phyloP scores from a whole-genome alignment of 2,888 invertebrate species.

The Phragmatobia fuliginosa region DNA sequence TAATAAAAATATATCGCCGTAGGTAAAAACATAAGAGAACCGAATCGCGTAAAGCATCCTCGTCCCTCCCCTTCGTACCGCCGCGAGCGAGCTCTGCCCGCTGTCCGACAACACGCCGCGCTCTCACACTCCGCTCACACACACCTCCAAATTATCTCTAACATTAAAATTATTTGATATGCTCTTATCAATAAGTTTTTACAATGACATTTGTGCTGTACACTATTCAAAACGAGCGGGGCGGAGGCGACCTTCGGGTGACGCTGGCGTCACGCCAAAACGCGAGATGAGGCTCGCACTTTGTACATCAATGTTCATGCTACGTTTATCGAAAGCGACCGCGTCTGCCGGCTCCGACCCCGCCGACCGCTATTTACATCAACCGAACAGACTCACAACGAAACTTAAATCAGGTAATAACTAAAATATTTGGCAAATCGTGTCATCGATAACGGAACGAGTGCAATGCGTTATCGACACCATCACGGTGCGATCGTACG shows the following conservation, averaged over 20 bases:
- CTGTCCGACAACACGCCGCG: conserved; percentile 47
- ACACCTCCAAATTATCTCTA: conserved; percentile 76
- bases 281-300: conserved; percentile 57
- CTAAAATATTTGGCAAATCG: conserved; percentile 82
- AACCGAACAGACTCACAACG: conserved; percentile 67
- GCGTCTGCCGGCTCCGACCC: conserved; percentile 62
- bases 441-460: conserved; percentile 62
- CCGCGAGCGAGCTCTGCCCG: conserved; percentile 52
- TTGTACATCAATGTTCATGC: conserved; percentile 68
- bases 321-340: conserved; percentile 54
- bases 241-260: conserved; percentile 55
- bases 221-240: conserved; percentile 66
- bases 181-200: conserved; percentile 82
- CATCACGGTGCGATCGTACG: conserved; percentile 63
- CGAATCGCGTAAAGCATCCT: conserved; percentile 26
- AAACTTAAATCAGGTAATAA: conserved; percentile 70
- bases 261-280: conserved; percentile 57
- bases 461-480: conserved; percentile 64
- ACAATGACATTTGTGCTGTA: conserved; percentile 85
- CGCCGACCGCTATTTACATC: conserved; percentile 73
- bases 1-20: conserved; percentile 38
- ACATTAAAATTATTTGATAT: conserved; percentile 84
- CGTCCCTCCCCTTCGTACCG: conserved; percentile 25
- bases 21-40: conserved; percentile 20
- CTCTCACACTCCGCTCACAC: conserved; percentile 59